These are phyloP conservation scores for Poecilobothrus nobilitatus DNA, from an alignment of 2,888 invertebrate genomes.

Conservation along the genomic window DNA sequence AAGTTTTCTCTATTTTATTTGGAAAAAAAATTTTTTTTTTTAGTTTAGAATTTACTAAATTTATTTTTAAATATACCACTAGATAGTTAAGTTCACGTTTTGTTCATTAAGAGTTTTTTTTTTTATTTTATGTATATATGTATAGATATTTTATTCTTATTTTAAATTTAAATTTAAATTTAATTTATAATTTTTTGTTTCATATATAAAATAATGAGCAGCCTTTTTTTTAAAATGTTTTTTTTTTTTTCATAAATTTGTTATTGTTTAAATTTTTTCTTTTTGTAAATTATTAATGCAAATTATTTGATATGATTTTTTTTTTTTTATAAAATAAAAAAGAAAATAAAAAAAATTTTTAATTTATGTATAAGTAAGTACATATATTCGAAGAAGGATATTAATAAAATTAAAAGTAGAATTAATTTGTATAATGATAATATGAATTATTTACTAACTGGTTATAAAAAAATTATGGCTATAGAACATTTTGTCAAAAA, in stretches of 20 bases:
- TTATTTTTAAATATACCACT: neutral
- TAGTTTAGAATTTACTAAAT: neutral
- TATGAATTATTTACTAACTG: no score
- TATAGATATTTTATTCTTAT: neutral
- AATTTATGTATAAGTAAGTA: no score
- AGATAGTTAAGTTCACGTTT: neutral
- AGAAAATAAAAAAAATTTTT: no score
- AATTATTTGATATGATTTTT: neutral
- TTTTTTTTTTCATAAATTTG: neutral
- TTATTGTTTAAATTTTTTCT: neutral
- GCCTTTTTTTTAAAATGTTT: neutral
- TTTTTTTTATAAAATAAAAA: neutral
- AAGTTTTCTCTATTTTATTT: no score
- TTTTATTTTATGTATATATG: neutral
- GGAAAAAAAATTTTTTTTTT: neutral
- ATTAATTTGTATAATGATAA: no score
- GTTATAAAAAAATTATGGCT: no score
- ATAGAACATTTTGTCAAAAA: no score
- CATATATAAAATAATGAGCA: conserved; percentile 1
- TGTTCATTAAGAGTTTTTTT: neutral
- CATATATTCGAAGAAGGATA: no score
- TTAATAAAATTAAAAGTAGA: no score
- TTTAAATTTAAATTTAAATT: neutral
- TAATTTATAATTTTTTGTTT: neutral
- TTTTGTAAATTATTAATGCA: neutral